Percentiles rank a stretch among this genome's conserved stretches.
Conservation (phyloP, 92 coral and sea anemone species). For the Umimayanthus chanpuru region DNA sequence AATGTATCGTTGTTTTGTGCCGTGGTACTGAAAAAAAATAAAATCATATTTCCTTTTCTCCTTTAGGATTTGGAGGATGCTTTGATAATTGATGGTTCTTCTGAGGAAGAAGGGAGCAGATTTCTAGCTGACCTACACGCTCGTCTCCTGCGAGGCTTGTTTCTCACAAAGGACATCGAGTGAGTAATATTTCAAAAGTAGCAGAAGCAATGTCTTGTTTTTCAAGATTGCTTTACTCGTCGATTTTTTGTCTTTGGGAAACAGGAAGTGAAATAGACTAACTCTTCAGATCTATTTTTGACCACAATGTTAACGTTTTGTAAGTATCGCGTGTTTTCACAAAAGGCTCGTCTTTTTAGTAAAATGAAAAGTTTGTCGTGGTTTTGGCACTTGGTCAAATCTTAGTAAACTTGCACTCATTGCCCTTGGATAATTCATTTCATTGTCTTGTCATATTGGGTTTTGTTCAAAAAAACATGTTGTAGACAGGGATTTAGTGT, state of each 20-base stretch:
- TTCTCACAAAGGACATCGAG: constrained; percentile 89
- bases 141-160: constrained; percentile 87
- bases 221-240: constrained; percentile 6
- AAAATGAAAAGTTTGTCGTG: not conserved
- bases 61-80: constrained; percentile 96
- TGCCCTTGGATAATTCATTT: constrained; percentile 43
- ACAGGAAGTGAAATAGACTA: constrained; percentile 41
- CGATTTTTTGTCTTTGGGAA: constrained; percentile 37
- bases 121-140: constrained; percentile 97
- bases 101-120: constrained; percentile 84
- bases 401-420: not conserved
- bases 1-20: constrained; percentile 32
- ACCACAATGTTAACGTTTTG: constrained; percentile 39
- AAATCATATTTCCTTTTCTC: constrained; percentile 50
- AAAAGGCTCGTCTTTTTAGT: constrained; percentile 7
- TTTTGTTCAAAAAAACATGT: constrained; percentile 51
- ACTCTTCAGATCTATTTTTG: constrained; percentile 44
- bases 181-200: constrained; percentile 51
- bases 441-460: constrained; percentile 51
- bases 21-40: not conserved
- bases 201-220: constrained; percentile 17
- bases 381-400: constrained; percentile 47
- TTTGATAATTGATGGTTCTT: constrained; percentile 86
- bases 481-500: constrained; percentile 50
- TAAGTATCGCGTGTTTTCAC: constrained; percentile 38